These are phyloP conservation scores for Baccha elongata DNA, from an alignment of 2,888 invertebrate species.

Conservation along the genomic window DNA sequence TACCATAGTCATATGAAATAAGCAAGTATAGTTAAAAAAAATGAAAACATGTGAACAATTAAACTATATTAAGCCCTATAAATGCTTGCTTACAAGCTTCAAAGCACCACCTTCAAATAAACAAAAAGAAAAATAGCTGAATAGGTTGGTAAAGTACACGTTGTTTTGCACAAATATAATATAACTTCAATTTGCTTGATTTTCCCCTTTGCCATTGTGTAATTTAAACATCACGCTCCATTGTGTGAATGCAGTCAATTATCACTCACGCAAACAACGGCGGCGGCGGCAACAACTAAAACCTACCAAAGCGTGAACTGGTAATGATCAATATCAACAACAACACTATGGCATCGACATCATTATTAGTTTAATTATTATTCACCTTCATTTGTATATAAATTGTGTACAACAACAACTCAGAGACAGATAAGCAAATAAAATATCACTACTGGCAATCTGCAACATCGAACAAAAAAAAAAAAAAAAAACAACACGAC, in stretches of 20 bases:
- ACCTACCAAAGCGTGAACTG: conserved; percentile 57
- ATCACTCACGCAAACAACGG: conserved; percentile 58
- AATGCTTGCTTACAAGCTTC: conserved; percentile 51
- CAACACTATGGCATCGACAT: conserved; percentile 48
- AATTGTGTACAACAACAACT: conserved; percentile 28
- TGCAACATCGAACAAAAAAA: conserved; percentile 5
- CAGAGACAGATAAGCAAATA: conserved; percentile 29
- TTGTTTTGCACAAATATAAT: conserved; percentile 17
- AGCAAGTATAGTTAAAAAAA: not conserved
- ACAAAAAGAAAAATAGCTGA: not conserved
- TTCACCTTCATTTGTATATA: conserved; percentile 50
- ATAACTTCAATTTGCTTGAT: conserved; percentile 38
- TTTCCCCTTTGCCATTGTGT: conserved; percentile 1
- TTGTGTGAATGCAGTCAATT: conserved; percentile 45
- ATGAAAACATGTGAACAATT: conserved; percentile 29
- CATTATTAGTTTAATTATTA: conserved; percentile 60
- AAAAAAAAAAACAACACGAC: not conserved
- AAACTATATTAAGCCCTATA: conserved; percentile 58
- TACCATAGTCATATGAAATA: not conserved
- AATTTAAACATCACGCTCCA: conserved; percentile 47
- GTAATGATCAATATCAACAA: conserved; percentile 34
- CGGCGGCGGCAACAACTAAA: not conserved
- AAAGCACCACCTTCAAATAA: conserved; percentile 39
- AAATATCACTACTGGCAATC: conserved; percentile 54
- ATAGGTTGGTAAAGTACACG: conserved; percentile 6